A percentile compares a stretch with the other conserved stretches of the same genome.
Evolutionary conservation across 2,888 invertebrate genomes (phyloP).

Genomic region (Anthrax anthrax): DNA sequence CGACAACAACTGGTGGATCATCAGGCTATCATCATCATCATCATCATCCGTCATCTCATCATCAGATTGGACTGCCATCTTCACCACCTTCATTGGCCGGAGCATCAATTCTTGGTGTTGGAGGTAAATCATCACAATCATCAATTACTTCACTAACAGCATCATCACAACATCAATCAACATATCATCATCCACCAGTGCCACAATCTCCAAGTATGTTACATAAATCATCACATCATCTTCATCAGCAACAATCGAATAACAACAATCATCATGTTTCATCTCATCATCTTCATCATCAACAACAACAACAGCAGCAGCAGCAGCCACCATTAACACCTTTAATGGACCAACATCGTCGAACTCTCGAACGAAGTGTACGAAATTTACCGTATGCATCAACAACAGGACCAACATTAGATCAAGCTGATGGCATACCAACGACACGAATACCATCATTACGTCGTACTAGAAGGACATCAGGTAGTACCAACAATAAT

Average conservation of each 20-base stretch:
- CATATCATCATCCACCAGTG: slow-evolving; percentile 7
- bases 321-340: slow-evolving; percentile 21
- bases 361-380: slow-evolving; percentile 27
- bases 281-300: slow-evolving; percentile 3
- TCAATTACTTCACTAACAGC: slow-evolving; percentile 2
- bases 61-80: slow-evolving; percentile 8
- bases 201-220: slow-evolving; percentile 22
- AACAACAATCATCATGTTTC: slow-evolving; percentile 14
- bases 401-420: slow-evolving; percentile 5
- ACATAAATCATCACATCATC: slow-evolving; percentile 20
- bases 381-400: slow-evolving; percentile 22
- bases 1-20: slow-evolving; percentile 7
- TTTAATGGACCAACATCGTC: slow-evolving; percentile 25
- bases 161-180: slow-evolving; percentile 5
- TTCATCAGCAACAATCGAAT: slow-evolving; percentile 22
- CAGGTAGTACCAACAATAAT: slow-evolving; percentile 22
- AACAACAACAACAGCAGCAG: slow-evolving; percentile 10
- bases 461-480: slow-evolving; percentile 26
- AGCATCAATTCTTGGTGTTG: neutral
- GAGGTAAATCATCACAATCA: neutral
- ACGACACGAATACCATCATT: slow-evolving; percentile 27
- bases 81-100: slow-evolving; percentile 6
- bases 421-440: slow-evolving; percentile 20
- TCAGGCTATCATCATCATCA: slow-evolving; percentile 11
- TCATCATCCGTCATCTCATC: slow-evolving; percentile 11